Evolutionary conservation across 2,797 vertebrate genomes (phyloP).

Genomic region (Numenius phaeopus): DNA sequence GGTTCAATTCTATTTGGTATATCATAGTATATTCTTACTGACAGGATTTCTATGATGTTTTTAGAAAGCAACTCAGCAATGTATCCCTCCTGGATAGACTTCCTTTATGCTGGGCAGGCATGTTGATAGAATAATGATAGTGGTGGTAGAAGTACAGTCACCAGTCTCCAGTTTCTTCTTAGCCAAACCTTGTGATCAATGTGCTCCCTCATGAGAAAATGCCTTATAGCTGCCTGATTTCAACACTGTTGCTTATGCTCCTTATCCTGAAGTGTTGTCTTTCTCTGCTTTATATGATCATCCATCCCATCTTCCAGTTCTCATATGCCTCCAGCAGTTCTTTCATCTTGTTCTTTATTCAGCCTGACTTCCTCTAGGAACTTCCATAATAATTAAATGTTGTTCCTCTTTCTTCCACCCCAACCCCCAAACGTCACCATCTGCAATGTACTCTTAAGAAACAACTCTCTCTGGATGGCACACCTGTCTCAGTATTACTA

Average conservation of each 20-base stretch:
- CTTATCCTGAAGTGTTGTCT: not conserved
- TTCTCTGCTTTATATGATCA: not conserved
- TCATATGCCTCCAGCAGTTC: not conserved
- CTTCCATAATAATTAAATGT: not conserved
- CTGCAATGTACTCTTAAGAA: not conserved
- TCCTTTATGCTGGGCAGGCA: not conserved
- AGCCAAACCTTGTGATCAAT: not conserved
- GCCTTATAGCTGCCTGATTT: not conserved
- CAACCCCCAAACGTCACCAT: not conserved
- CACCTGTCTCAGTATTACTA: not conserved
- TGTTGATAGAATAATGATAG: not conserved
- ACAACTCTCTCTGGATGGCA: not conserved
- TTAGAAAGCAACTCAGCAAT: not conserved
- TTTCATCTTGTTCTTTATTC: not conserved
- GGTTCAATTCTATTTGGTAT: not conserved
- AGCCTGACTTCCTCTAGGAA: not conserved
- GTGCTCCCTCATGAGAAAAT: not conserved
- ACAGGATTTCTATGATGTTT: not conserved
- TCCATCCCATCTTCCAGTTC: not conserved
- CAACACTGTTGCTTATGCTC: not conserved
- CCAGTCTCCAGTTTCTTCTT: not conserved
- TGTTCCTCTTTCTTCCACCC: not conserved
- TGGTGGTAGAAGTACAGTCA: not conserved
- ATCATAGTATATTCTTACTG: not conserved
- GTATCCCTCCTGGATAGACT: not conserved